These are phyloP conservation scores for Phoronis australis DNA, from an alignment of 2,888 invertebrate genomes.

Conservation along the genomic window DNA sequence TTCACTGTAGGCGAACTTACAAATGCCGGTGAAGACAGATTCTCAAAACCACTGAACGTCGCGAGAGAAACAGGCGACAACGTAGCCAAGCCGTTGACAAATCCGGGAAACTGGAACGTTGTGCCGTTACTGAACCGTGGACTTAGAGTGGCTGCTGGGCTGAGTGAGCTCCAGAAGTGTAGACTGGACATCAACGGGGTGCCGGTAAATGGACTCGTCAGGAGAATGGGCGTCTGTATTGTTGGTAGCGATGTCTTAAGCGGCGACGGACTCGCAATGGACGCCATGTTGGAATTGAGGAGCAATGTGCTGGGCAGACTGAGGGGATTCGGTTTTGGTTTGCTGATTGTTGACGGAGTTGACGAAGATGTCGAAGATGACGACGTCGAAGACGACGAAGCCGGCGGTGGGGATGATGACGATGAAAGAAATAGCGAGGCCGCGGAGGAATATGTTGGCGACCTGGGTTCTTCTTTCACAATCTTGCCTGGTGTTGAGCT, in stretches of 20 bases:
- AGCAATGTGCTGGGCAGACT: conserved; percentile 19
- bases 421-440: neutral
- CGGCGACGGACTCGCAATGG: conserved; percentile 32
- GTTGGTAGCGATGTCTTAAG: conserved; percentile 11
- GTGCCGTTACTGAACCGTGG: conserved; percentile 26
- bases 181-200: conserved; percentile 38
- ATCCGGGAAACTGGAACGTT: conserved; percentile 41
- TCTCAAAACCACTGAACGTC: conserved; percentile 13
- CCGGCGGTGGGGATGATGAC: neutral
- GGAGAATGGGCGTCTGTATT: conserved; percentile 33
- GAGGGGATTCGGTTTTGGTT: conserved; percentile 1
- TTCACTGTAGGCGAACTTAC: neutral
- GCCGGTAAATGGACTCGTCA: conserved; percentile 30
- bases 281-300: conserved; percentile 20
- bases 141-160: conserved; percentile 33
- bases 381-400: neutral
- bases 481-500: no score
- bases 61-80: conserved; percentile 28
- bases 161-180: conserved; percentile 52
- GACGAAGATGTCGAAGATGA: neutral
- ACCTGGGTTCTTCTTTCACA: neutral
- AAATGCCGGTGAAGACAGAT: conserved; percentile 1
- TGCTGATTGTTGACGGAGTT: neutral
- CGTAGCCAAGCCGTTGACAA: conserved; percentile 21
- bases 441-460: neutral